A percentile compares a stretch with the other conserved stretches of the same genome.
Evolutionary conservation across 2,113 vertebrate genomes (phyloP).

Genomic region (Camarhynchus parvulus): DNA sequence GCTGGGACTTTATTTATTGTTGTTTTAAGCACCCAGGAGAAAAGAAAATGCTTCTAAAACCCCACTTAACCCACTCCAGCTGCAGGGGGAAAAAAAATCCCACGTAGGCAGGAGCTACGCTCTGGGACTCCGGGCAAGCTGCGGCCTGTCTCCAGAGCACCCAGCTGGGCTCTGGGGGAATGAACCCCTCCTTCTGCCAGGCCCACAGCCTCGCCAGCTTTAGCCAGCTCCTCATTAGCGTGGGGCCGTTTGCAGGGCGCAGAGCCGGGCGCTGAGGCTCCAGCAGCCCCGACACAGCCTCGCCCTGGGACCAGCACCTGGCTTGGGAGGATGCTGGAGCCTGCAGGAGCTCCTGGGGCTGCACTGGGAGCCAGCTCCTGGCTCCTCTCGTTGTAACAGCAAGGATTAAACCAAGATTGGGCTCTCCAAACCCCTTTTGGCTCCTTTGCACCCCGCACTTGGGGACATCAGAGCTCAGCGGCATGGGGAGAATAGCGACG

Average conservation of each 20-base stretch:
- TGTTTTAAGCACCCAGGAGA: slow-evolving; percentile 20
- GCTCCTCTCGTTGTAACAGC: rapidly evolving
- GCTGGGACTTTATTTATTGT: not conserved
- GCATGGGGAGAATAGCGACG: not conserved
- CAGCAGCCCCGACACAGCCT: not conserved
- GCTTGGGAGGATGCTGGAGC: not conserved
- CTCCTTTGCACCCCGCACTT: rapidly evolving
- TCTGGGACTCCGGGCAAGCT: not conserved
- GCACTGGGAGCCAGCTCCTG: not conserved
- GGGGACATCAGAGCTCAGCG: rapidly evolving
- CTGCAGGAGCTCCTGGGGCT: not conserved
- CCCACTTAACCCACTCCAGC: slow-evolving; percentile 22
- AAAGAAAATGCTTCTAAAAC: not conserved
- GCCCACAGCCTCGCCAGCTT: not conserved
- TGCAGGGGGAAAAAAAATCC: not conserved
- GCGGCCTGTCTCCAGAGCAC: not conserved
- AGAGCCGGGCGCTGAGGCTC: rapidly evolving
- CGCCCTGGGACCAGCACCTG: not conserved
- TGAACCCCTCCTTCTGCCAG: not conserved
- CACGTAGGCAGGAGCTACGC: not conserved
- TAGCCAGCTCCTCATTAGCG: not conserved
- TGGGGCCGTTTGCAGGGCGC: not conserved
- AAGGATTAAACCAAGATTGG: not conserved
- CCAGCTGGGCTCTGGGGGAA: not conserved
- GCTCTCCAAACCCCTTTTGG: not conserved